phyloP scores from a whole-genome alignment of 2,113 vertebrate genomes.

The Tor tambroides region DNA sequence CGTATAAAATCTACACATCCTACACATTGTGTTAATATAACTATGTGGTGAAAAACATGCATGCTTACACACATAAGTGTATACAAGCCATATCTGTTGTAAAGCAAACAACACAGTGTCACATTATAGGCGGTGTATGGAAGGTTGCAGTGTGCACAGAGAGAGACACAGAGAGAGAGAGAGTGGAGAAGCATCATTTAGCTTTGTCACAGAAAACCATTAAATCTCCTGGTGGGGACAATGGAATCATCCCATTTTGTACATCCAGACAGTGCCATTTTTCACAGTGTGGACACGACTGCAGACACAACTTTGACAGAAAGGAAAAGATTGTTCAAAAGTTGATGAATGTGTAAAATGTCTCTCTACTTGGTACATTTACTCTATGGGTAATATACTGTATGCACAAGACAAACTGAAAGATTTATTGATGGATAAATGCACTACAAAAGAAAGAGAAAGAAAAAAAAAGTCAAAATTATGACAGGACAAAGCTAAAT shows the following conservation, averaged over 20 bases:
- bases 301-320: slow-evolving; percentile 15
- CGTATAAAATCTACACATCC: neutral
- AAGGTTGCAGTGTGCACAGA: neutral
- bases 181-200: slow-evolving; percentile 6
- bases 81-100: neutral
- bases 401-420: neutral
- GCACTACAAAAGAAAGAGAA: neutral
- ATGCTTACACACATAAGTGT: neutral
- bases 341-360: slow-evolving; percentile 12
- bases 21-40: neutral
- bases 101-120: neutral
- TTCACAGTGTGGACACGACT: slow-evolving; percentile 1
- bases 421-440: neutral
- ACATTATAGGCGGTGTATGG: neutral
- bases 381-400: neutral
- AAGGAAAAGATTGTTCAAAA: slow-evolving; percentile 5
- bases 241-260: slow-evolving; percentile 15
- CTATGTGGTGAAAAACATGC: neutral
- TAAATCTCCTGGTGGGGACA: slow-evolving; percentile 17
- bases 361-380: neutral
- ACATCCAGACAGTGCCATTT: slow-evolving; percentile 4
- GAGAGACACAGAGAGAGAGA: neutral
- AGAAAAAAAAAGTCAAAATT: neutral
- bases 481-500: too few species aligned
- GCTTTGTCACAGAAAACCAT: slow-evolving; percentile 22